A percentile compares a stretch with the other conserved stretches of the same genome.
phyloP scores from a whole-genome alignment of 2,797 vertebrate species.

The Dallia pectoralis region DNA sequence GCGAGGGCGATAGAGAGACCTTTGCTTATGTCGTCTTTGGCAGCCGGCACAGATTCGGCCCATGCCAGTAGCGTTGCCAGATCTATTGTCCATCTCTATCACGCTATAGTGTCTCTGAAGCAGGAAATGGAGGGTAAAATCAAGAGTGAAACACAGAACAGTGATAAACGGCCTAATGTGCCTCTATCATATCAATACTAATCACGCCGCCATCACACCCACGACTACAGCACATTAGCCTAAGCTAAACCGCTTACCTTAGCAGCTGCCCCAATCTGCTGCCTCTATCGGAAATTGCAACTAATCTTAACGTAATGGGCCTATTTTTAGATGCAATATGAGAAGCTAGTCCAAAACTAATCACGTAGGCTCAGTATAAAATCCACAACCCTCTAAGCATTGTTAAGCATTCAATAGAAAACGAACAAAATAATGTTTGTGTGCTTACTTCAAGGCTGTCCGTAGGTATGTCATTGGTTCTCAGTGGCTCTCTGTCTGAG shows the following conservation, averaged over 20 bases:
- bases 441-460: neutral
- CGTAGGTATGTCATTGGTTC: neutral
- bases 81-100: constrained; percentile 68
- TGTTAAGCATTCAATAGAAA: neutral
- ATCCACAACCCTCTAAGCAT: neutral
- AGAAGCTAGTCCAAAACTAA: neutral
- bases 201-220: constrained; percentile 65
- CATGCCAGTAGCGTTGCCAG: constrained; percentile 67
- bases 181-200: constrained; percentile 73
- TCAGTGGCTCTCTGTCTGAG: neutral
- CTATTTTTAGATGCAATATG: neutral
- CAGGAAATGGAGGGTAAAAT: constrained; percentile 57
- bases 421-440: neutral
- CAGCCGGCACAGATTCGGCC: constrained; percentile 58
- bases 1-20: constrained; percentile 34
- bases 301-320: constrained; percentile 46
- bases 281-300: constrained; percentile 38
- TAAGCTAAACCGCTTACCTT: constrained; percentile 54
- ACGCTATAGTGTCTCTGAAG: constrained; percentile 60
- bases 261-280: constrained; percentile 50
- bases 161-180: constrained; percentile 62
- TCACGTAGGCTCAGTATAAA: neutral
- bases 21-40: constrained; percentile 63
- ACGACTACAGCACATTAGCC: constrained; percentile 60
- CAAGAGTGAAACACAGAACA: constrained; percentile 59